These are phyloP conservation scores for Myzus persicae DNA, from an alignment of 1,140 invertebrate species.

Conservation along the genomic window DNA sequence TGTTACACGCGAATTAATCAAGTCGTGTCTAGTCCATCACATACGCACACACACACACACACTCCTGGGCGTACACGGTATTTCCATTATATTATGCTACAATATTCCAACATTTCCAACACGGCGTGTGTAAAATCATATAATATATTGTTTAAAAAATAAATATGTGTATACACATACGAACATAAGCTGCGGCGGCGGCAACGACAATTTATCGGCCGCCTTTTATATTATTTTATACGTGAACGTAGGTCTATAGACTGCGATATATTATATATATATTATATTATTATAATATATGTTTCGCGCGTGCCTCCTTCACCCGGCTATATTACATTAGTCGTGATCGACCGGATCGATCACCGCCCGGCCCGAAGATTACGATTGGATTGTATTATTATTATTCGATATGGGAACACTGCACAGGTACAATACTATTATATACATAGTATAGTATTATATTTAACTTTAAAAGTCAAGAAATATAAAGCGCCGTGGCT, in stretches of 20 bases:
- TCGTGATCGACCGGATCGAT: slow-evolving; percentile 36
- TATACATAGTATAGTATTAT: not conserved
- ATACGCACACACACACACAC: not conserved
- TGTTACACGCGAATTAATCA: slow-evolving; percentile 42
- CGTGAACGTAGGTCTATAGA: not conserved
- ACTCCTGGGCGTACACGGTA: slow-evolving; percentile 19
- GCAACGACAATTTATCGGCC: slow-evolving; percentile 38
- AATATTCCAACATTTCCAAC: slow-evolving; percentile 12
- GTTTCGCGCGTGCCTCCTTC: slow-evolving; percentile 35
- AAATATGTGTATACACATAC: not conserved
- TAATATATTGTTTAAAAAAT: slow-evolving; percentile 33
- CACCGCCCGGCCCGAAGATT: not conserved
- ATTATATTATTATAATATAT: slow-evolving; percentile 28
- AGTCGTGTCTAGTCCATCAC: slow-evolving; percentile 4
- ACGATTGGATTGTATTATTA: slow-evolving; percentile 33
- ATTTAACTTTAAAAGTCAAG: not conserved
- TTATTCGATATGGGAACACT: not conserved
- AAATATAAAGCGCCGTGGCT: not conserved
- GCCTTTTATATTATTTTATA: slow-evolving; percentile 25
- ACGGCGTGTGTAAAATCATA: not conserved
- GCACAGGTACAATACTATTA: not conserved
- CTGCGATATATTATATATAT: not conserved
- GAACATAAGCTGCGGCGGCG: not conserved
- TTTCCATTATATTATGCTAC: slow-evolving; percentile 45
- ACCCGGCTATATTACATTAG: not conserved